Evolutionary conservation across 2,113 vertebrate species (phyloP), one percentile per base, ranked within the genome.

Genomic region (Apistogramma diplotaenia): DNA sequence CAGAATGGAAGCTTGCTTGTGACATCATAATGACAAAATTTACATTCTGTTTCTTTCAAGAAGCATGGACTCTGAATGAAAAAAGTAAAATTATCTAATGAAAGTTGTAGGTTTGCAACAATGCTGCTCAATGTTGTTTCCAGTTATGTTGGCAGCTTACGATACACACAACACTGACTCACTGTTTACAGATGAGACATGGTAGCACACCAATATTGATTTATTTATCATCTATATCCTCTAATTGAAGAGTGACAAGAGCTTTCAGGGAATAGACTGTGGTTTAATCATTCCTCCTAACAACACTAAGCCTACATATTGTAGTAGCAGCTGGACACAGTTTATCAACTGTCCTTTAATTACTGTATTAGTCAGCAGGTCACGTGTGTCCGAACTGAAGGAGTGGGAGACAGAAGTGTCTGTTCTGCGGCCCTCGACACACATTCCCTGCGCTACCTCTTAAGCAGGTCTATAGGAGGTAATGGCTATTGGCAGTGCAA

Each of bases 261-360:
- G 54, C 40, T 56, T 25, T 83, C 11, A 81, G 54, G 62, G 33
- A 4, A 40, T 25, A 21, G 29, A 40, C 46, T 75, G 54, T 40
- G 43, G 12, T 61, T 74, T 79, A 75, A 85, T 87, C 78, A 55
- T 5, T 72, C 72, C n/a, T 74, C 35, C 35, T 54, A 67, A 71
- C 72, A 59, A 46, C 70, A 77, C 10, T n/a, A 33, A 60, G 75
- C 15, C 55, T 70, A 54, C 79, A 76, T 78, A 61, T 54, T 56
- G 46, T 23, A 77, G 60, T 33, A 56, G 33, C 8, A 70, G 49
- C 27, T 33, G 37, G 43, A 88, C 60, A 54, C 29, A 62, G 58
- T 89, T 84, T 87, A 85, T 88, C 85, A 81, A 35, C 58, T 57
- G 76, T 78, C 71, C 43, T 40, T 78, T 75, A 77, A 82, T 86